phyloP scores from a whole-genome alignment of 2,797 vertebrate species.

The Acanthurus tractus region DNA sequence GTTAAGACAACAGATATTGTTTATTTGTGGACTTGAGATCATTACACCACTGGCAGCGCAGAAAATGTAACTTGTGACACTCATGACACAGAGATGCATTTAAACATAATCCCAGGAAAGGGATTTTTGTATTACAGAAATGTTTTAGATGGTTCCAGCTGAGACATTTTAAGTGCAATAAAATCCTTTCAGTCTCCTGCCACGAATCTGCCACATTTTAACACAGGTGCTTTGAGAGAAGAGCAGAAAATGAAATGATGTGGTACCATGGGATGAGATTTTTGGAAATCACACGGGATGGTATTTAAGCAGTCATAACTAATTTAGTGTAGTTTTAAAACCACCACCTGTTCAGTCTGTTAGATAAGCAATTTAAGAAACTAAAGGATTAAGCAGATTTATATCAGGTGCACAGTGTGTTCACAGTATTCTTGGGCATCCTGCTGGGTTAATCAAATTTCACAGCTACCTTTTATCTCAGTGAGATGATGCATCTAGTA shows the following conservation, averaged over 20 bases:
- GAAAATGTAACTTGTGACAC: slow-evolving; percentile 11
- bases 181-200: slow-evolving; percentile 5
- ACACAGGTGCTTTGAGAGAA: slow-evolving; percentile 24
- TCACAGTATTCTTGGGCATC: background rate
- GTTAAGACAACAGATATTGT: background rate
- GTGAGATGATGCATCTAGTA: background rate
- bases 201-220: slow-evolving; percentile 35
- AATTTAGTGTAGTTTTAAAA: slow-evolving; percentile 18
- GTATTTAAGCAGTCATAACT: slow-evolving; percentile 8
- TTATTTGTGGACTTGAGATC: no score
- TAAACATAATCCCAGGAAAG: slow-evolving; percentile 18
- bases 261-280: background rate
- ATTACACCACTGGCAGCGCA: no score
- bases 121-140: slow-evolving; percentile 14
- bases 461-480: background rate
- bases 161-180: slow-evolving; percentile 38
- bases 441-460: slow-evolving; percentile 14
- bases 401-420: background rate
- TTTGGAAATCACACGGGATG: background rate
- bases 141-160: slow-evolving; percentile 22
- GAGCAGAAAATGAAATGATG: background rate
- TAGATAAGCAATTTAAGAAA: slow-evolving; percentile 9
- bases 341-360: slow-evolving; percentile 22
- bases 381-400: slow-evolving; percentile 1
- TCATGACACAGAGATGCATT: background rate